These are phyloP conservation scores for Eupsilia transversa DNA, from an alignment of 2,888 invertebrate species.

Conservation along the genomic window DNA sequence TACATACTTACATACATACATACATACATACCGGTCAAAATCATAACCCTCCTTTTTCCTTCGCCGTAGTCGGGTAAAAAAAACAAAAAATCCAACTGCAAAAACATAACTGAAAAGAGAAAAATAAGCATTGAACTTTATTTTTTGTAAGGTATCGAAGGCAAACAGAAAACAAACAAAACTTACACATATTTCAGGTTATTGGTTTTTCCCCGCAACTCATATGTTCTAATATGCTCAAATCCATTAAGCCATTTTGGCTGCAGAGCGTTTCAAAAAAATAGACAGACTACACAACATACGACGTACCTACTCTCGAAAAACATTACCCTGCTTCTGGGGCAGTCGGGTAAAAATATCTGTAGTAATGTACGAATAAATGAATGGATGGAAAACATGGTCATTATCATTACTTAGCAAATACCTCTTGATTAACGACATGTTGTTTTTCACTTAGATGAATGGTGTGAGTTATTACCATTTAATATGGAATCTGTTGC, in stretches of 20 bases:
- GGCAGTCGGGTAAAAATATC: slow-evolving; percentile 10
- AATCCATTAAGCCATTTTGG: background rate
- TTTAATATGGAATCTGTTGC: background rate
- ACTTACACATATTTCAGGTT: no score
- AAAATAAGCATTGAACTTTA: no score
- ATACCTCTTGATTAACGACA: slow-evolving; percentile 38
- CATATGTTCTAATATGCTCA: no score
- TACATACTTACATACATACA: no score
- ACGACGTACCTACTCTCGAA: background rate
- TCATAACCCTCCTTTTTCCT: no score
- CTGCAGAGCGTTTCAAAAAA: background rate
- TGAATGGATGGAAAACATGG: slow-evolving; percentile 32
- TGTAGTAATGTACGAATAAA: slow-evolving; percentile 7
- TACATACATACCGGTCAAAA: no score
- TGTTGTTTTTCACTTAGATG: slow-evolving; percentile 39
- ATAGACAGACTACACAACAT: background rate
- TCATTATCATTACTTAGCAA: slow-evolving; percentile 36
- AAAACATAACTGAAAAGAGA: no score
- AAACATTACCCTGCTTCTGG: background rate
- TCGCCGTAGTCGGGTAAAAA: no score
- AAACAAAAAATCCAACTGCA: no score
- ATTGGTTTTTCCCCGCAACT: no score
- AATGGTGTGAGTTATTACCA: slow-evolving; percentile 3
- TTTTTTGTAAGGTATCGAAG: no score
- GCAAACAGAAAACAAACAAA: no score